phyloP scores from a whole-genome alignment of 1,140 invertebrate species.

The Heterodera schachtii region DNA sequence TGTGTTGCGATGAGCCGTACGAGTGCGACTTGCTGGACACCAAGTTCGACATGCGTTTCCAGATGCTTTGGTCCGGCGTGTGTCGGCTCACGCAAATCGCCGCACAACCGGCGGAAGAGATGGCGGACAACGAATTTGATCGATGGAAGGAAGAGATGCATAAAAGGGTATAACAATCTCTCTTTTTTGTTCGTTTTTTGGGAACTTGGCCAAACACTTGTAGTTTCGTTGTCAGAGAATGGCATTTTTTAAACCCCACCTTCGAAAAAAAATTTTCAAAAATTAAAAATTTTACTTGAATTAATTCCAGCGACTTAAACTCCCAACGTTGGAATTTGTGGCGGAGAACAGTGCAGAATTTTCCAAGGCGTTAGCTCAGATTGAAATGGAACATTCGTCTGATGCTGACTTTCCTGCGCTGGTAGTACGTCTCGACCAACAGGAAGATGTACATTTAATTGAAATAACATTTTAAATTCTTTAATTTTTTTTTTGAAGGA shows the following conservation, averaged over 20 bases:
- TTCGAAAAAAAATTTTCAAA: too few relatives aligned
- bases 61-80: background rate
- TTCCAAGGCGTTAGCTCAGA: background rate
- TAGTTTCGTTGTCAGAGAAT: too few relatives aligned
- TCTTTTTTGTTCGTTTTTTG: too few relatives aligned
- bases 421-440: background rate
- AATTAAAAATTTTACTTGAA: too few relatives aligned
- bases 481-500: background rate
- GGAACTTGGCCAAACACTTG: too few relatives aligned
- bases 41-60: background rate
- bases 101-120: background rate
- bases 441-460: background rate
- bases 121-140: background rate
- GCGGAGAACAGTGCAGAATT: background rate
- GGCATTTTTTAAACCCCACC: too few relatives aligned
- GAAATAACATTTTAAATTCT: background rate
- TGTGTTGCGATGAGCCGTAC: background rate
- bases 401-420: background rate
- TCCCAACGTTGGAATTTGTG: background rate
- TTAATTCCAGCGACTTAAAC: background rate
- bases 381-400: background rate
- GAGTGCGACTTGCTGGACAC: background rate
- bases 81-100: background rate
- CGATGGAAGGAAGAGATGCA: background rate
- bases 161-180: background rate